These are phyloP conservation scores for Brachionus rubens DNA, from an alignment of 1,140 invertebrate species.

Conservation along the genomic window DNA sequence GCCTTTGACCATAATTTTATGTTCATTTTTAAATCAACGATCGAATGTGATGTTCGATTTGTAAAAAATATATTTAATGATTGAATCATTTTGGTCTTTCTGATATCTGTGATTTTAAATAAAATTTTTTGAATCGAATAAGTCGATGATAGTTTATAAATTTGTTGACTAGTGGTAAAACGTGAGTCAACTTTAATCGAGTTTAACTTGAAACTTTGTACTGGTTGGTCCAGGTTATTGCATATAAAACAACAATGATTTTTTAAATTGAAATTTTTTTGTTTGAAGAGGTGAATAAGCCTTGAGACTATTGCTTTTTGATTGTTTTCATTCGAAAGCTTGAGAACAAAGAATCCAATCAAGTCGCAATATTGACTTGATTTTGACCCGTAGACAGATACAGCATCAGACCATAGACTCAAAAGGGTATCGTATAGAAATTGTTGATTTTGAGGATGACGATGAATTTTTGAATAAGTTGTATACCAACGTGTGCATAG, in stretches of 20 bases:
- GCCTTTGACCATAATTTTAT: conserved; percentile 89
- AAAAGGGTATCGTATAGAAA: conserved; percentile 77
- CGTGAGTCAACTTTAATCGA: conserved; percentile 92
- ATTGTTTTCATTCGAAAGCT: conserved; percentile 63
- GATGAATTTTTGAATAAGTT: conserved; percentile 67
- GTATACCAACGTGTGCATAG: conserved; percentile 70
- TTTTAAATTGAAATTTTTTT: conserved; percentile 79
- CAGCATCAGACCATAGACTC: conserved; percentile 77
- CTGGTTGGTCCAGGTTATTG: conserved; percentile 91
- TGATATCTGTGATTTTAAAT: conserved; percentile 86
- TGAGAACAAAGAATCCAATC: conserved; percentile 84
- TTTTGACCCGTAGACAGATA: conserved; percentile 84
- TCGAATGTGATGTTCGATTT: conserved; percentile 87
- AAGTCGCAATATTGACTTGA: conserved; percentile 93
- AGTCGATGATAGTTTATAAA: conserved; percentile 86
- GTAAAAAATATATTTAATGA: conserved; percentile 95
- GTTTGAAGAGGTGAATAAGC: conserved; percentile 76
- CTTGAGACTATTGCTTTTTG: conserved; percentile 66
- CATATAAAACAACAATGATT: conserved; percentile 93
- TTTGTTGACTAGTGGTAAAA: conserved; percentile 94
- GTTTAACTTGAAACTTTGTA: conserved; percentile 75
- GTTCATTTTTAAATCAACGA: conserved; percentile 91
- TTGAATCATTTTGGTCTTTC: conserved; percentile 88
- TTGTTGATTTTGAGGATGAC: conserved; percentile 72
- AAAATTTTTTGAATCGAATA: conserved; percentile 91